phyloP scores from a whole-genome alignment of 1,140 invertebrate species.

The Drosophila novamexicana region DNA sequence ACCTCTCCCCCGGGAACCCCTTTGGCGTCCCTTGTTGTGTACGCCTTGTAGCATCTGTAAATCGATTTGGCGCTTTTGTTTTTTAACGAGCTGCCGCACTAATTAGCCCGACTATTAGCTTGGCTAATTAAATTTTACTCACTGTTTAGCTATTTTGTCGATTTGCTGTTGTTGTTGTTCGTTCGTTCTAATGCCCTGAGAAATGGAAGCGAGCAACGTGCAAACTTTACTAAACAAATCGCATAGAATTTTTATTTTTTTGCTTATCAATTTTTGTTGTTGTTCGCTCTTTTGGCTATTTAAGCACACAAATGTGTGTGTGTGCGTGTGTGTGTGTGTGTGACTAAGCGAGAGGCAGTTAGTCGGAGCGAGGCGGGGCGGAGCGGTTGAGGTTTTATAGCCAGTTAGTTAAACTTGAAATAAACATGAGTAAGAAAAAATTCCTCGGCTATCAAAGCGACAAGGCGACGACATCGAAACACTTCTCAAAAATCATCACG shows the following conservation, averaged over 20 bases:
- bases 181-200: constrained; percentile 21
- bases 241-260: constrained; percentile 14
- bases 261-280: constrained; percentile 32
- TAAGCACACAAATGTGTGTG: constrained; percentile 6
- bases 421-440: constrained; percentile 77
- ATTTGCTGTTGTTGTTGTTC: constrained; percentile 2
- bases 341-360: neutral
- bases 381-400: constrained; percentile 47
- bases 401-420: constrained; percentile 75
- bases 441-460: constrained; percentile 66
- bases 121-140: constrained; percentile 65
- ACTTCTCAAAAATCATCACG: constrained; percentile 68
- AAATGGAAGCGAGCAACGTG: constrained; percentile 23
- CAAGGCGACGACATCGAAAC: constrained; percentile 44
- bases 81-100: constrained; percentile 61
- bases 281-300: constrained; percentile 15
- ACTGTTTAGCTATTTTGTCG: constrained; percentile 27
- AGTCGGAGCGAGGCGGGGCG: neutral
- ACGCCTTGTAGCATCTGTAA: constrained; percentile 29
- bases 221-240: constrained; percentile 19
- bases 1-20: neutral
- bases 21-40: neutral
- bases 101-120: constrained; percentile 68
- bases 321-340: neutral
- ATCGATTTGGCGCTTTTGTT: constrained; percentile 58